phyloP scores from a whole-genome alignment of 2,888 invertebrate genomes.

The Hydraecia micacea region DNA sequence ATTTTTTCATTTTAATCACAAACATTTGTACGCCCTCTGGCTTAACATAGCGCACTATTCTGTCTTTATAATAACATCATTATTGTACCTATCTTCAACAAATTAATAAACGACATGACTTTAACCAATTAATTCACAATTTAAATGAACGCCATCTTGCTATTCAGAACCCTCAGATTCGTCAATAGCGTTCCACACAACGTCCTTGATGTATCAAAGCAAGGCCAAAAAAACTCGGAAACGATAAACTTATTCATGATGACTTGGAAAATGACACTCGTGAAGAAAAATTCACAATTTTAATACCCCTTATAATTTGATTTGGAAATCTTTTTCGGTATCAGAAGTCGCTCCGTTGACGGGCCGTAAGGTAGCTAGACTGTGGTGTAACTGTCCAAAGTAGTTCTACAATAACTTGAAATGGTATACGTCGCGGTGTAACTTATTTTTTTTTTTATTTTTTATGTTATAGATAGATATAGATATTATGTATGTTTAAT shows the following conservation, averaged over 20 bases:
- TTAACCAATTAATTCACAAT: neutral
- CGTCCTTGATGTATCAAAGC: neutral
- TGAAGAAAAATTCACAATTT: neutral
- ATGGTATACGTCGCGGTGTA: neutral
- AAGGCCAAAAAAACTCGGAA: neutral
- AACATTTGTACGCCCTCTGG: no score
- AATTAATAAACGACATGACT: no score
- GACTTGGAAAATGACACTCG: neutral
- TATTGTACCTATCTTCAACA: no score
- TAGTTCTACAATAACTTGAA: neutral
- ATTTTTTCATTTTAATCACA: no score
- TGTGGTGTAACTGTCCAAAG: neutral
- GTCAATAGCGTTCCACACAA: no score
- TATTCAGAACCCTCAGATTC: neutral
- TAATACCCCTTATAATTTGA: neutral
- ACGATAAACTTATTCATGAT: neutral
- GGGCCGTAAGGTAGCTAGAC: conserved; percentile 1
- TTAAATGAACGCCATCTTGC: neutral
- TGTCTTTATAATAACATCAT: no score
- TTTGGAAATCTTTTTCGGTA: neutral
- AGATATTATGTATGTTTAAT: neutral
- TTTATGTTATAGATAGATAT: neutral
- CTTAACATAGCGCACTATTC: no score
- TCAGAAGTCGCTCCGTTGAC: neutral
- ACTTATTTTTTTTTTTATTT: neutral